These are phyloP conservation scores for Aramus guarauna DNA, from an alignment of 2,113 vertebrate genomes.

Conservation along the genomic window DNA sequence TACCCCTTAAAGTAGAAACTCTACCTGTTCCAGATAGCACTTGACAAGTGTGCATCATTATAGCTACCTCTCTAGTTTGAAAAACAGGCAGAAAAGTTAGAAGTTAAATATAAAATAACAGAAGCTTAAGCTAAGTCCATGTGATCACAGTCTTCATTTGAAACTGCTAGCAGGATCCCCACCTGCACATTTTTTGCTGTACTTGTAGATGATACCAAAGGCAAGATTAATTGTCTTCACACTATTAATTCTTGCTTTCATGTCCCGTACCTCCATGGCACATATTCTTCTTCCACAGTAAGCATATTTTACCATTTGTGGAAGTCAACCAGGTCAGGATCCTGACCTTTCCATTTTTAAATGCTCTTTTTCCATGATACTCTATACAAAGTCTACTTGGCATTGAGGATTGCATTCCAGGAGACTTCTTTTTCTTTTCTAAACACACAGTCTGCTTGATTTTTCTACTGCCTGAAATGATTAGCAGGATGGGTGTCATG, in stretches of 20 bases:
- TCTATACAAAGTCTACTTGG: slow-evolving; percentile 61
- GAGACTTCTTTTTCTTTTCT: slow-evolving; percentile 15
- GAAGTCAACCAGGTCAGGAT: slow-evolving; percentile 39
- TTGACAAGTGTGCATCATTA: background rate
- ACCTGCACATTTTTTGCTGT: background rate
- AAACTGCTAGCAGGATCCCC: background rate
- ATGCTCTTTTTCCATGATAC: slow-evolving; percentile 28
- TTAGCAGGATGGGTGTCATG: background rate
- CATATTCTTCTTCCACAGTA: background rate
- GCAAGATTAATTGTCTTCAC: background rate
- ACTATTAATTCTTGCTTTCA: background rate
- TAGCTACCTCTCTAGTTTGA: background rate
- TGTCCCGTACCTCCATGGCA: background rate
- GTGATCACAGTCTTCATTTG: background rate
- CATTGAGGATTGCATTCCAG: slow-evolving; percentile 39
- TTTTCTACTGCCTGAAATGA: background rate
- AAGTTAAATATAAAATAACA: background rate
- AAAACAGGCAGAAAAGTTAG: background rate
- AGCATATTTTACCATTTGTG: slow-evolving; percentile 63
- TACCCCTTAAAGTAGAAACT: background rate
- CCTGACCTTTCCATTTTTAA: slow-evolving; percentile 41
- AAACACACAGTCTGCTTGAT: background rate
- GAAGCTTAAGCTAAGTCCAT: background rate
- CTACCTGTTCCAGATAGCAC: background rate
- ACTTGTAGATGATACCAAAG: background rate